phyloP scores from a whole-genome alignment of 2,888 invertebrate species.

The Glaucopsyche alexis region DNA sequence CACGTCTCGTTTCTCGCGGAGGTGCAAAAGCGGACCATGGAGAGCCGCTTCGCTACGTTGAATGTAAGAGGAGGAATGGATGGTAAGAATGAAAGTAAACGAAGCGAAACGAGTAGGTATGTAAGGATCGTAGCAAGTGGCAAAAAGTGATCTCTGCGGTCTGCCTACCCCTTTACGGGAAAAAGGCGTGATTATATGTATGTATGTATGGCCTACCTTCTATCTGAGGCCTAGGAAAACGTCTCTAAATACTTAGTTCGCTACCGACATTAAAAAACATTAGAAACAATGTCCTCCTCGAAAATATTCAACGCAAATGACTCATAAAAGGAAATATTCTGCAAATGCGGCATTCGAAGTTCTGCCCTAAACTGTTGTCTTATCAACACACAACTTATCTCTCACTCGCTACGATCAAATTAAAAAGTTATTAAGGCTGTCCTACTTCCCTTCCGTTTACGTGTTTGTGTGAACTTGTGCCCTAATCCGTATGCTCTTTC shows the following conservation, averaged over 20 bases:
- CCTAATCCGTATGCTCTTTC: no score
- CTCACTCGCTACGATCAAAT: conserved; percentile 49
- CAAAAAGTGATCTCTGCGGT: no score
- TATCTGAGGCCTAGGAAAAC: not conserved
- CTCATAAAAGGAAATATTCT: conserved; percentile 34
- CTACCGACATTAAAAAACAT: not conserved
- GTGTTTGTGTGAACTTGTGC: not conserved
- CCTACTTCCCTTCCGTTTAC: conserved; percentile 33
- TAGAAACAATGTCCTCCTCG: not conserved
- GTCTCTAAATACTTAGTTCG: not conserved
- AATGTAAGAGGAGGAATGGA: no score
- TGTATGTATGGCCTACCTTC: no score
- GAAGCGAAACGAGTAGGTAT: no score
- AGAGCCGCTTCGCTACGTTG: no score
- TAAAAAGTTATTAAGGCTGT: conserved; percentile 64
- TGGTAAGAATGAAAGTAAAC: no score
- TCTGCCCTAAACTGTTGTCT: conserved; percentile 50
- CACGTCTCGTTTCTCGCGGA: no score
- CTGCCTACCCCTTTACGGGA: no score
- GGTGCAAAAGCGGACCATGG: no score
- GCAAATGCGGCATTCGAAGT: conserved; percentile 35
- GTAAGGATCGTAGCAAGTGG: no score
- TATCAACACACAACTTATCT: conserved; percentile 56
- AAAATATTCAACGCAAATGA: not conserved
- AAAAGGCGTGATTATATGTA: no score